Base-by-base conservation (phyloP, 2,113 vertebrate genomes). In the Gorsachius goisagi region DNA sequence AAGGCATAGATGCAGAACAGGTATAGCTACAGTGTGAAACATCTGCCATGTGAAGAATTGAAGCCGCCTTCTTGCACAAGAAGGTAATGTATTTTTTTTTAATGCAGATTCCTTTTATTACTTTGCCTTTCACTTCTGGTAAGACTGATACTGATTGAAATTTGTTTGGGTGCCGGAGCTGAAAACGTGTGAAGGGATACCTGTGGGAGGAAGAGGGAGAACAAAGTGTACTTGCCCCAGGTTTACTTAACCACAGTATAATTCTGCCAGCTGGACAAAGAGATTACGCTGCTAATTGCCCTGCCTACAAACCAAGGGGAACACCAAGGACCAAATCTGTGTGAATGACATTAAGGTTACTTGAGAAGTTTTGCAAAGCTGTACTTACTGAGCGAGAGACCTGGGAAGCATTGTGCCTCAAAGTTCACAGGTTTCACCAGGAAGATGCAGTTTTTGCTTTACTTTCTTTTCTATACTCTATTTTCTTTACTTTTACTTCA, bases 161-260 rank as follows among this genome's bases (percentile, higher is more conserved):
- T 91, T 74, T 2, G 2, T 81, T 88, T 78, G n/a, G 9, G 33
- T 83, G 68, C 87, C 4, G 3, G 76, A 90, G 59, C 67, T 93
- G 27, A 64, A 67, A 67, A 49, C 33, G 19, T 72, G 76, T 78
- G 76, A 90, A 84, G 73, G 39, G 84, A 79, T 92, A 92, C 45
- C 62, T 95, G 84, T 88, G 77, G 89, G 89, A 95, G 76, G 77
- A 87, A 74, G 63, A 89, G 15, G 19, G 75, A 75, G 88, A 89
- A 91, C 77, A 91, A 87, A 84, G 88, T 75, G 85, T 93, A 78
- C 2, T 0, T 85, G 77, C 52, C 52, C n/a, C 39, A 3, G 67
- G 66, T 96, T 91, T 96, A 95, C 74, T 94, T 95, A 90, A 78
- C 21, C 39, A 33, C 52, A 18, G 32, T 87, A 60, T 62, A 87